Percentiles rank a stretch among this genome's conserved stretches.
phyloP scores from a whole-genome alignment of 2,113 vertebrate species.

The Sylvia atricapilla region DNA sequence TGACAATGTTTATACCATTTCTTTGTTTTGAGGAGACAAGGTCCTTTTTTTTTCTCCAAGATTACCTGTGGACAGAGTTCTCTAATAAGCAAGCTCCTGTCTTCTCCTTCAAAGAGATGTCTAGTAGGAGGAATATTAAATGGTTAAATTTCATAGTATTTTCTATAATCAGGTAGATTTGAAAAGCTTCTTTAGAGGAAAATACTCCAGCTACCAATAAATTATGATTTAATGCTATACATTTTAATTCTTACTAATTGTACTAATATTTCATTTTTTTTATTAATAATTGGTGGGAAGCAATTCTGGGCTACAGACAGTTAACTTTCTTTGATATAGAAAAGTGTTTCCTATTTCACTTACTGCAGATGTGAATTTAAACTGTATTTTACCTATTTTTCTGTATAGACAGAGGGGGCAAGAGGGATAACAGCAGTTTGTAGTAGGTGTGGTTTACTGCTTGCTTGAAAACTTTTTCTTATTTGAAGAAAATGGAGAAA shows the following conservation, averaged over 20 bases:
- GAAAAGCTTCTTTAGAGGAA: not conserved
- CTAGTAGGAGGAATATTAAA: not conserved
- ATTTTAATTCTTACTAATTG: not conserved
- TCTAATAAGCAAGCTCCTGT: not conserved
- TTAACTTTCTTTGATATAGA: not conserved
- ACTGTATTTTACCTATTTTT: not conserved
- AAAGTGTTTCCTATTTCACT: not conserved
- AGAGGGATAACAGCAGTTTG: not conserved
- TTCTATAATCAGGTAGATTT: not conserved
- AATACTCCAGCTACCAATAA: not conserved
- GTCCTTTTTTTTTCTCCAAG: not conserved
- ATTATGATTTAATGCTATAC: not conserved
- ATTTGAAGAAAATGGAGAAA: not conserved
- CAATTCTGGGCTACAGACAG: not conserved
- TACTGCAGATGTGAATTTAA: not conserved
- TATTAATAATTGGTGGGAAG: not conserved
- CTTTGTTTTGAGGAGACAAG: not conserved
- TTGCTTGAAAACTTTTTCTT: not conserved
- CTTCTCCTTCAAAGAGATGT: not conserved
- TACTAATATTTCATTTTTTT: not conserved
- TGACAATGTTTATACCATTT: not conserved
- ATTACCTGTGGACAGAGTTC: not conserved
- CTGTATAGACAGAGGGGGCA: not conserved
- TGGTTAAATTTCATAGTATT: not conserved
- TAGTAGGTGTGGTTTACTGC: not conserved